phyloP scores from a whole-genome alignment of 92 coral and sea anemone genomes.

The Paragorgia papillata region DNA sequence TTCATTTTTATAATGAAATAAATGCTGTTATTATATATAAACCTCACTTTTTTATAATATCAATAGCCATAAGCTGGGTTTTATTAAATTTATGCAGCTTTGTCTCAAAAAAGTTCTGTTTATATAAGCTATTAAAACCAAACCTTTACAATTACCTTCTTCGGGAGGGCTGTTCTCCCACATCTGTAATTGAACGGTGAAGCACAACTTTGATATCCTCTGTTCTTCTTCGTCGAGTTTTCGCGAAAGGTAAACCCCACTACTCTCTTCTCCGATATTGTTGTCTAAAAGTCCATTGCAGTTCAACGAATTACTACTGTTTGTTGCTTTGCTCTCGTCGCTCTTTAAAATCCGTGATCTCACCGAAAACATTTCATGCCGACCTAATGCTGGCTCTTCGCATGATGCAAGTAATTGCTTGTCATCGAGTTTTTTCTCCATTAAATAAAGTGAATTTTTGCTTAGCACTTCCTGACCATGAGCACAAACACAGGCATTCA shows the following conservation, averaged over 20 bases:
- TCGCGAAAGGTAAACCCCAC: conserved; percentile 33
- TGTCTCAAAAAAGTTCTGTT: too few relatives aligned
- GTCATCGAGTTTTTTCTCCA: conserved; percentile 11
- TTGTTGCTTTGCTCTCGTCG: neutral
- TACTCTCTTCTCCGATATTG: conserved; percentile 41
- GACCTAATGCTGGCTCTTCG: neutral
- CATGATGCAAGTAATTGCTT: conserved; percentile 2
- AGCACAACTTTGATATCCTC: conserved; percentile 43
- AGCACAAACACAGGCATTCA: conserved; percentile 46
- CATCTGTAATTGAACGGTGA: conserved; percentile 41
- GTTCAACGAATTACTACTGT: neutral
- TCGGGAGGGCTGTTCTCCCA: conserved; percentile 49
- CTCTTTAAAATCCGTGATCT: conserved; percentile 43
- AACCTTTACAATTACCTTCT: too few relatives aligned
- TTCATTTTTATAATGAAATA: too few relatives aligned
- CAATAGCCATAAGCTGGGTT: too few relatives aligned
- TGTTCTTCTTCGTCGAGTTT: conserved; percentile 45
- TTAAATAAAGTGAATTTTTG: conserved; percentile 23
- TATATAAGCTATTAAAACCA: too few relatives aligned
- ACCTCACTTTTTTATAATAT: too few relatives aligned
- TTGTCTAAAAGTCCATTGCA: conserved; percentile 41
- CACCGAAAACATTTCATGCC: conserved; percentile 45
- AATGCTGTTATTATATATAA: too few relatives aligned
- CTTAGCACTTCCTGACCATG: conserved; percentile 37
- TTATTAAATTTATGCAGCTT: too few relatives aligned